Base-by-base conservation (phyloP, 2,888 invertebrate genomes). In the Hermaeophaga mercurialis region DNA sequence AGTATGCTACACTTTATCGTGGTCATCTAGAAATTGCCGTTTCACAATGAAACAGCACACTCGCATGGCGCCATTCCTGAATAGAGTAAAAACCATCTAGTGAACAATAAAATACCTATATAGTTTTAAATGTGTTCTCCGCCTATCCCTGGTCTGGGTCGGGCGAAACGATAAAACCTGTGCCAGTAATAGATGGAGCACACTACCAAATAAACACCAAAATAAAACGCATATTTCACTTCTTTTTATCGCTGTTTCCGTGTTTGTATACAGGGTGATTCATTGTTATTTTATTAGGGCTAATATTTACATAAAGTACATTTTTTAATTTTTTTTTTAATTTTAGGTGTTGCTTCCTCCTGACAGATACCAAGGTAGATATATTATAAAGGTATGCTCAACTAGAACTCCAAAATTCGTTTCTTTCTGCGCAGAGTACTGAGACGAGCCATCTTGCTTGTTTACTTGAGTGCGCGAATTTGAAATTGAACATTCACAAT, bases 111-210 rank as follows among this genome's bases (percentile, higher is more conserved):
- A 58, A 54, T 58, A 52, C 52, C 34, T 52, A 52, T 52, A 58
- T 58, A 54, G 58, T 58, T 58, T 58, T 41, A 45, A 58, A 58
- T 49, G 54, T 47, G 54, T 39, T 38, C 54, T 49, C 49, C 58
- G 53, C 54, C 54, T 53, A 48, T 53, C 54, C 31, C 39, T 28
- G 28, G 53, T 45, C 36, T 45, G 54, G 54, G 48, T 44, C 22
- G 38, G 58, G 49, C 38, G 12, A 26, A 54, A 43, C 58, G 44
- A 58, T 58, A 54, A 58, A 58, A 58, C 54, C 49, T 48, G 48
- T 54, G 53, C 58, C 54, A 31, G 58, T 54, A 58, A 58, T 54
- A 58, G 54, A 54, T 49, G 45, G 49, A 58, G 47, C 54, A 54
- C 54, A 54, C 48, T 48, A 33, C 43, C 36, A 49, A 58, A 54